Percentiles rank a stretch among this genome's conserved stretches.
These are phyloP conservation scores for Apodemus speciosus DNA, from an alignment of 2,113 vertebrate species.

Conservation along the genomic window DNA sequence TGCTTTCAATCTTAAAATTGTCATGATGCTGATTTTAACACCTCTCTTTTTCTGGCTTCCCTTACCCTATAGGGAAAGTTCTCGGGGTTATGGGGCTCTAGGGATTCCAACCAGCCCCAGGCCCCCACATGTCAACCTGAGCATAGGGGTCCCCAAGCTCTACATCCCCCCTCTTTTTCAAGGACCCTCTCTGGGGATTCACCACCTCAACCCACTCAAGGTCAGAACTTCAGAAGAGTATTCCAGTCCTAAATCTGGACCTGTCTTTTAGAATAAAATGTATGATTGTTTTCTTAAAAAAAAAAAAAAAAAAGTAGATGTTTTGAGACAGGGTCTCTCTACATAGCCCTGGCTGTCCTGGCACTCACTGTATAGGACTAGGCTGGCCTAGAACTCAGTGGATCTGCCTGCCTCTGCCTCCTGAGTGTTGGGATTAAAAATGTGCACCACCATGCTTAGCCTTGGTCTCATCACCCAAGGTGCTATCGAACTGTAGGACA, in stretches of 20 bases:
- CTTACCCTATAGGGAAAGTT: conserved; percentile 67
- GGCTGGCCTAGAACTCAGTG: neutral
- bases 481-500: conserved; percentile 28
- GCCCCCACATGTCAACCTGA: neutral
- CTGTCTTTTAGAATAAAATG: conserved; percentile 20
- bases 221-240: neutral
- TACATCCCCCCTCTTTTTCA: neutral
- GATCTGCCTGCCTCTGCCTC: neutral
- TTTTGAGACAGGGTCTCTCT: neutral
- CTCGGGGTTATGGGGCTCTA: conserved; percentile 11
- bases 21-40: neutral
- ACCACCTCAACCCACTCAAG: neutral
- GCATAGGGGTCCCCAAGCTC: neutral
- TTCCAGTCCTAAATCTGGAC: neutral
- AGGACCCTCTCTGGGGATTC: conserved; percentile 44
- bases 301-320: neutral
- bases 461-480: neutral
- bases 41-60: conserved; percentile 23
- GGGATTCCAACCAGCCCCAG: neutral
- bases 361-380: neutral
- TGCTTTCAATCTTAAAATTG: neutral
- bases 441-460: neutral
- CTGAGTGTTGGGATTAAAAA: neutral
- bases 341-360: neutral
- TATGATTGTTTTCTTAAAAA: neutral